A percentile compares a stretch with the other conserved stretches of the same genome.
phyloP scores from a whole-genome alignment of 2,797 vertebrate genomes.

The Coranthus polyacanthus region DNA sequence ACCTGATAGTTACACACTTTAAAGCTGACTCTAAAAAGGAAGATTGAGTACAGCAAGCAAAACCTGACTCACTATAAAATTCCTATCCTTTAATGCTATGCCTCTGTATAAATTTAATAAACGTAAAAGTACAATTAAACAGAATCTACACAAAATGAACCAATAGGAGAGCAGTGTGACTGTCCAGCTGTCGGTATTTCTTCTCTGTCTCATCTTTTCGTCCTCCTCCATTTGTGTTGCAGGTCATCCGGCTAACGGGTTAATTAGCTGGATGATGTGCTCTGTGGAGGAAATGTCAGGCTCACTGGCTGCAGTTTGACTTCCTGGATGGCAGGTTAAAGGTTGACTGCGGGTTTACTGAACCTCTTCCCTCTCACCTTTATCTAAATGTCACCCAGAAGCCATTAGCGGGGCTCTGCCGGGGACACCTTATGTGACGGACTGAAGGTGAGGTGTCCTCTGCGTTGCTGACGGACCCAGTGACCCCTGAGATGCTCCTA shows the following conservation, averaged over 20 bases:
- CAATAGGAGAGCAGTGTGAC: no score
- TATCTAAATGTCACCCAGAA: constrained; percentile 85
- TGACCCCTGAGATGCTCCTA: constrained; percentile 9
- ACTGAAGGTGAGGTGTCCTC: constrained; percentile 11
- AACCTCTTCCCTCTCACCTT: constrained; percentile 80
- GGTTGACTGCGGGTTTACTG: constrained; percentile 71
- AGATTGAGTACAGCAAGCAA: no score
- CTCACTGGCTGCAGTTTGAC: constrained; percentile 78
- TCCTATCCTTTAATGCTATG: no score
- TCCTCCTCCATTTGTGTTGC: constrained; percentile 39
- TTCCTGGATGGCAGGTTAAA: constrained; percentile 76
- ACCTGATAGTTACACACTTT: no score
- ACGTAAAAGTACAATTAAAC: no score
- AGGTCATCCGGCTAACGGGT: constrained; percentile 76
- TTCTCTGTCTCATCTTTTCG: no score
- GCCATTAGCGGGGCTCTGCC: constrained; percentile 53
- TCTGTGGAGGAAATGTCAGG: constrained; percentile 82
- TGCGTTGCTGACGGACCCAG: constrained; percentile 25
- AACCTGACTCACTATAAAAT: no score
- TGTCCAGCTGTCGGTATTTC: no score
- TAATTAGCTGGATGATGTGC: constrained; percentile 84
- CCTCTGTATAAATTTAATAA: no score
- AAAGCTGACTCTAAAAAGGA: no score
- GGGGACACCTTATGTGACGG: constrained; percentile 28
- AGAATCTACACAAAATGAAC: no score